Evolutionary conservation across 2,888 invertebrate genomes (phyloP).

Genomic region (Azorinus chamasolen): DNA sequence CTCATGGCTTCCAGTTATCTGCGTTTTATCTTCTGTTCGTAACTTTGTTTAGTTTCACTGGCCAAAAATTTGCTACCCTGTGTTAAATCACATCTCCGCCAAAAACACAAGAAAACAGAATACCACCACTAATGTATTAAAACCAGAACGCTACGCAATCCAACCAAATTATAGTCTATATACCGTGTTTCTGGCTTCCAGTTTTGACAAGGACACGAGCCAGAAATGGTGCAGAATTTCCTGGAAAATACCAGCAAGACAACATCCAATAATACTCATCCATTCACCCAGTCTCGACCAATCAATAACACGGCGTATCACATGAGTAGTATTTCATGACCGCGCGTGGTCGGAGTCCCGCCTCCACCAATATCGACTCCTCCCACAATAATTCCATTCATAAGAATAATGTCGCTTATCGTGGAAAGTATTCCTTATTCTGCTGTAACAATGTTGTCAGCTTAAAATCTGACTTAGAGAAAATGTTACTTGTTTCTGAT

Average conservation of each 20-base stretch:
- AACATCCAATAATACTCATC: slow-evolving; percentile 63
- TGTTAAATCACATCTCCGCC: slow-evolving; percentile 50
- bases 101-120: slow-evolving; percentile 40
- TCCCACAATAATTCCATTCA: slow-evolving; percentile 23
- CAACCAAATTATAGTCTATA: slow-evolving; percentile 65
- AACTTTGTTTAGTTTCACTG: slow-evolving; percentile 67
- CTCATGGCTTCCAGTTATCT: slow-evolving; percentile 73
- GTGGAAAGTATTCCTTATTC: too few relatives aligned
- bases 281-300: slow-evolving; percentile 28
- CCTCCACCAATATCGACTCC: slow-evolving; percentile 7
- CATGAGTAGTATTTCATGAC: slow-evolving; percentile 10
- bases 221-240: slow-evolving; percentile 50
- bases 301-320: slow-evolving; percentile 40
- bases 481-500: too few relatives aligned
- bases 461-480: too few relatives aligned
- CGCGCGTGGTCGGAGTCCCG: slow-evolving; percentile 2
- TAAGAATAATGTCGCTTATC: neutral
- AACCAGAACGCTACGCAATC: slow-evolving; percentile 60
- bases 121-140: slow-evolving; percentile 66
- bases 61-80: slow-evolving; percentile 58
- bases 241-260: slow-evolving; percentile 41
- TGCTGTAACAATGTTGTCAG: too few relatives aligned
- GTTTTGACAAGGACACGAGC: slow-evolving; percentile 51
- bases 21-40: slow-evolving; percentile 58
- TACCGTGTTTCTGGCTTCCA: slow-evolving; percentile 38